These are phyloP conservation scores for Alcis repandata DNA, from an alignment of 2,888 invertebrate species.

Conservation along the genomic window DNA sequence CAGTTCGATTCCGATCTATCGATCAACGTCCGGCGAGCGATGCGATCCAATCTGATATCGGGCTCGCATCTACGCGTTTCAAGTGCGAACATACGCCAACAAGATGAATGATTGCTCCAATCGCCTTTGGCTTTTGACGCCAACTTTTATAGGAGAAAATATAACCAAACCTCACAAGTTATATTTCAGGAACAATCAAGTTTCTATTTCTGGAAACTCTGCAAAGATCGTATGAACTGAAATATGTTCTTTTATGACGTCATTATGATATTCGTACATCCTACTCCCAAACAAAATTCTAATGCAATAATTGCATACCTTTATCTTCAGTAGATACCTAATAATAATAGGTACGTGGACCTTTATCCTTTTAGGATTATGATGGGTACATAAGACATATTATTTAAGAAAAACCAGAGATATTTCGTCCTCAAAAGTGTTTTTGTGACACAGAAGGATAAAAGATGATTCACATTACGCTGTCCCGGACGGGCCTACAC, in stretches of 20 bases:
- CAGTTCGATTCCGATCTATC: constrained; percentile 30
- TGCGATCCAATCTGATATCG: constrained; percentile 35
- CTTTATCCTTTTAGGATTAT: background rate
- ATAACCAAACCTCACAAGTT: background rate
- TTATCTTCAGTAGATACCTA: background rate
- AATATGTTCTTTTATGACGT: background rate
- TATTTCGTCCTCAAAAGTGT: too few species aligned
- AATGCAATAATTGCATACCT: constrained; percentile 8
- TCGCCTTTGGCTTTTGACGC: constrained; percentile 16
- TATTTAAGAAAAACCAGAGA: too few species aligned
- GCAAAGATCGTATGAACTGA: too few species aligned
- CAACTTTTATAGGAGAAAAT: constrained; percentile 4
- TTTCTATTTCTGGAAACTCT: background rate
- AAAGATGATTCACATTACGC: too few species aligned
- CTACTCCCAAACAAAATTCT: constrained; percentile 1
- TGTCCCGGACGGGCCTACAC: too few species aligned
- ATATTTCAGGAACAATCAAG: background rate
- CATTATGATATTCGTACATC: background rate
- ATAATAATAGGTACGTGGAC: background rate
- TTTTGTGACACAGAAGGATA: too few species aligned
- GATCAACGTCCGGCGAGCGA: constrained; percentile 31
- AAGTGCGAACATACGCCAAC: constrained; percentile 34
- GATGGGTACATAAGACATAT: too few species aligned
- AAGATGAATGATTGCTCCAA: constrained; percentile 30
- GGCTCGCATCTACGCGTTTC: constrained; percentile 27